phyloP scores from a whole-genome alignment of 2,888 invertebrate genomes.

The Baronia brevicornis region DNA sequence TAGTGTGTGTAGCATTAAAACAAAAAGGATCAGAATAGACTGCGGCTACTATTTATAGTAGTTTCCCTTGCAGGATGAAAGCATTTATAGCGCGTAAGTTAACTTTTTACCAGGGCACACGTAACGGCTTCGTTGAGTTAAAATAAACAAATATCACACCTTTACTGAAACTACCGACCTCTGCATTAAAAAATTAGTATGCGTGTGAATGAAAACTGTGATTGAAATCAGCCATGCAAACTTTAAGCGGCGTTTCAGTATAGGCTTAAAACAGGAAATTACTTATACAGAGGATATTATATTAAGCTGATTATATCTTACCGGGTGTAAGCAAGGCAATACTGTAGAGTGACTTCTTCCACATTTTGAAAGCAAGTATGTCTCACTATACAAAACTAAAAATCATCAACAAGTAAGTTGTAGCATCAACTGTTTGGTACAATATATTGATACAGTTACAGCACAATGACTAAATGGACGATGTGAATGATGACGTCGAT shows the following conservation, averaged over 20 bases:
- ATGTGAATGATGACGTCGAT: constrained; percentile 52
- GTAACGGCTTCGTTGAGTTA: constrained; percentile 62
- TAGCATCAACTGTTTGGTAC: constrained; percentile 70
- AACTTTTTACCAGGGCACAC: constrained; percentile 51
- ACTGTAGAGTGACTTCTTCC: constrained; percentile 75
- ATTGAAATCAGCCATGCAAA: constrained; percentile 14
- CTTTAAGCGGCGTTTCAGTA: constrained; percentile 57
- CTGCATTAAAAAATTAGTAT: constrained; percentile 25
- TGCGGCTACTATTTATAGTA: no score
- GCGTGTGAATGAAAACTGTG: constrained; percentile 14
- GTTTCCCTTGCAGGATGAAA: no score
- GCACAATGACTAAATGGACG: constrained; percentile 65
- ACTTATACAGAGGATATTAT: constrained; percentile 72
- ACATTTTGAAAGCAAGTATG: constrained; percentile 72
- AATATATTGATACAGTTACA: constrained; percentile 60
- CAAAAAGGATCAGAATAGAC: constrained; percentile 1
- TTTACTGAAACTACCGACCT: constrained; percentile 59
- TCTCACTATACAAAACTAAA: constrained; percentile 74
- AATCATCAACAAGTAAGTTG: constrained; percentile 65
- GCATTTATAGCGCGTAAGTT: constrained; percentile 26
- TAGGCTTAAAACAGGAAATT: constrained; percentile 60
- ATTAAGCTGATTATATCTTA: constrained; percentile 75
- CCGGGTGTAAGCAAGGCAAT: constrained; percentile 75
- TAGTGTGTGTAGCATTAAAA: no score
- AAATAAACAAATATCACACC: constrained; percentile 45